Conservation (phyloP, 2,888 invertebrate species). For the Lepidocyrtinus sp. region DNA sequence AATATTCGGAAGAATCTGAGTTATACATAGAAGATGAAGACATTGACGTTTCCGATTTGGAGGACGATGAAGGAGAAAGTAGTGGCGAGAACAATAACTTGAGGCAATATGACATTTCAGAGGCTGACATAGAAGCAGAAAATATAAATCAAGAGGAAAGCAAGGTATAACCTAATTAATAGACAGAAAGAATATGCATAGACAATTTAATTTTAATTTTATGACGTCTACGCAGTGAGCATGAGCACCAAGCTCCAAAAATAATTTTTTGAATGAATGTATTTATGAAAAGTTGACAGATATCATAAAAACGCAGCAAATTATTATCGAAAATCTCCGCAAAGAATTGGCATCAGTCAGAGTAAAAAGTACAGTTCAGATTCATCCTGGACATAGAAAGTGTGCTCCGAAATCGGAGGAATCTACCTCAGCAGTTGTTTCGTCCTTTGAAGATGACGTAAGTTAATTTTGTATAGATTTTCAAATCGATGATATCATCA, state of each 20-base stretch:
- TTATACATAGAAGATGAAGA: constrained; percentile 45
- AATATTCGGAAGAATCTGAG: constrained; percentile 32
- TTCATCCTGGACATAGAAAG: constrained; percentile 23
- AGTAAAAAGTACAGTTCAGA: constrained; percentile 2
- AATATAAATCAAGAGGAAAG: neutral
- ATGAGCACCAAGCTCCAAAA: no score
- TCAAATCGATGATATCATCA: neutral
- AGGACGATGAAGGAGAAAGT: constrained; percentile 18
- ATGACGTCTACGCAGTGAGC: no score
- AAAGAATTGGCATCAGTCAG: constrained; percentile 42
- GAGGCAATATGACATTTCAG: constrained; percentile 6
- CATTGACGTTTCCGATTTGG: constrained; percentile 33
- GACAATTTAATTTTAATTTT: no score
- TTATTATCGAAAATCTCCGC: constrained; percentile 38
- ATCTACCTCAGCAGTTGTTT: constrained; percentile 51
- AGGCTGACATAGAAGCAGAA: neutral
- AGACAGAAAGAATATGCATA: no score
- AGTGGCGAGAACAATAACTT: constrained; percentile 16
- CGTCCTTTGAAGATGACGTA: constrained; percentile 56
- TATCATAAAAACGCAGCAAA: constrained; percentile 51
- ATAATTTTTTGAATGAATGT: no score
- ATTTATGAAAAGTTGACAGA: constrained; percentile 49
- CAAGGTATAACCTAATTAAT: no score
- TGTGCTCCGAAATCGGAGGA: constrained; percentile 44
- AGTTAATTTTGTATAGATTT: neutral